Evolutionary conservation across 2,113 vertebrate genomes (phyloP), one percentile per base, ranked within the genome.

Genomic region (Brachypodius melanocephalos): DNA sequence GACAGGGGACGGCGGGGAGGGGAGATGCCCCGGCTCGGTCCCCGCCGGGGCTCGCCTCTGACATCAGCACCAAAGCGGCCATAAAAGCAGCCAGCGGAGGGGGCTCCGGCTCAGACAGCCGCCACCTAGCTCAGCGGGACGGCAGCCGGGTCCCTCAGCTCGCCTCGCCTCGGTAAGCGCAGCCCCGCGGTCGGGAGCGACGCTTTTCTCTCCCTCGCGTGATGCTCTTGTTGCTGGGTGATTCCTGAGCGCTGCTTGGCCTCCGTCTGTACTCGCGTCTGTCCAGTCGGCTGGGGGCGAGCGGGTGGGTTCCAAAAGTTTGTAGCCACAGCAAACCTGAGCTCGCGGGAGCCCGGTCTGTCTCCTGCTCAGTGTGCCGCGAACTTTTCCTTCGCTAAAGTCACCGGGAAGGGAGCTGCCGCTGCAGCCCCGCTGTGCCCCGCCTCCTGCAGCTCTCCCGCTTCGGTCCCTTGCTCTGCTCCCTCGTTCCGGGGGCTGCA

Each of bases 11-110:
- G 6, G 78, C 36, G 72, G 83, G 92, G 91, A 91, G 93, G 92
- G 97, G 95, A 97, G 97, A 92, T 95, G 76, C 84, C 93, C 96
- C 55, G 46, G 66, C 49, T 90, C 63, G 66, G 71, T 96, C 95
- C 95, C 88, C 5, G 67, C 57, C 24, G 40, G 96, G 69, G 57
- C 71, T 88, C 55, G 82, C 58, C 84, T 91, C 84, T 97, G 97
- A 97, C 97, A 97, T 97, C 97, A 97, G 95, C 91, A 46, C 8
- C 1, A 36, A 93, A 21, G 31, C 38, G 12, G 62, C 93, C 79
- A 98, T 98, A 98, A 97, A 98, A 97, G 69, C 86, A 8, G 92
- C 25, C 5, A 7, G 4, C 8, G 6, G 78, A 42, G 80, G 81
- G 68, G 10, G 71, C 91, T 62, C 80, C 6, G 2, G 46, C 40